Conservation (phyloP, 2,797 vertebrate species). For the Leptoclinus maculatus region DNA sequence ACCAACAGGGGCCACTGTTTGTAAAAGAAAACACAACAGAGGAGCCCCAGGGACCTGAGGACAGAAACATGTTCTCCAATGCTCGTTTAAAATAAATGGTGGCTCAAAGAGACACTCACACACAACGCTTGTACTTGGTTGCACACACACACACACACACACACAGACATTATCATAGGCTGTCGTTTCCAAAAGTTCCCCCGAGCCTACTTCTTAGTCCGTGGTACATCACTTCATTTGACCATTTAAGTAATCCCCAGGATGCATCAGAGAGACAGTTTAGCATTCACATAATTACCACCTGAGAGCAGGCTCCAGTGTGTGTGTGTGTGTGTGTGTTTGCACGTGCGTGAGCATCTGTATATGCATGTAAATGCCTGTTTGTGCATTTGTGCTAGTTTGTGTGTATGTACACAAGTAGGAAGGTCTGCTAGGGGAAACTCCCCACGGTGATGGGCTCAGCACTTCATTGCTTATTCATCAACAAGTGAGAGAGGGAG, state of each 20-base stretch:
- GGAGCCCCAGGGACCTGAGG: background rate
- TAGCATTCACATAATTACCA: conserved; percentile 53
- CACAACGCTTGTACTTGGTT: background rate
- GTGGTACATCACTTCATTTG: conserved; percentile 63
- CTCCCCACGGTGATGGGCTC: conserved; percentile 25
- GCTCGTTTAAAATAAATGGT: conserved; percentile 53
- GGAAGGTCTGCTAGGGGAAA: conserved; percentile 49
- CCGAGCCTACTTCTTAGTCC: conserved; percentile 39
- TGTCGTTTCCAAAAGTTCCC: conserved; percentile 35
- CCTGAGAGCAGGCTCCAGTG: conserved; percentile 31
- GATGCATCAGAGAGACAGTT: conserved; percentile 44
- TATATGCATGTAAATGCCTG: background rate
- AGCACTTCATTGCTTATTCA: conserved; percentile 57
- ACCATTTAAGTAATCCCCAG: conserved; percentile 66
- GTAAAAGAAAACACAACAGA: conserved; percentile 14
- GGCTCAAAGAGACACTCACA: background rate
- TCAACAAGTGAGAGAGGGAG: conserved; percentile 49
- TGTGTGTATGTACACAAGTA: background rate
- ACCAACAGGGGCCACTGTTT: conserved; percentile 25
- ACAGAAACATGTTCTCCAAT: conserved; percentile 25
- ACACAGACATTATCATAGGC: conserved; percentile 20
- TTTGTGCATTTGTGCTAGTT: background rate
- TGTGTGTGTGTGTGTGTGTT: conserved; percentile 2
- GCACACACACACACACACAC: background rate
- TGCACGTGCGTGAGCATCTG: background rate